These are phyloP conservation scores for Characodon lateralis DNA, from an alignment of 2,797 vertebrate genomes.

Conservation along the genomic window DNA sequence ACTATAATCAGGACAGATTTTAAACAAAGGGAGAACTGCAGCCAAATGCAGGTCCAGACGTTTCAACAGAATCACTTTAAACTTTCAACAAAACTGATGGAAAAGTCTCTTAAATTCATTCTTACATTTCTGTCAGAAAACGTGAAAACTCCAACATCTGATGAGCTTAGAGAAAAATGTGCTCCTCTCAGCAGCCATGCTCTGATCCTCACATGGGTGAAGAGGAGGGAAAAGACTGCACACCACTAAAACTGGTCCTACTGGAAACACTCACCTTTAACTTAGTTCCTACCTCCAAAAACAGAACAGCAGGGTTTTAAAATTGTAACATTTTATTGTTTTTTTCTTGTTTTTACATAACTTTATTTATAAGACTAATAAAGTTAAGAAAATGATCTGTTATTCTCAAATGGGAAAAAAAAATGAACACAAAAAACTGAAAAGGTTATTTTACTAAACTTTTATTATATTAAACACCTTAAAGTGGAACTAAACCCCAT, in stretches of 20 bases:
- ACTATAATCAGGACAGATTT: neutral
- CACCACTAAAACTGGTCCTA: constrained; percentile 34
- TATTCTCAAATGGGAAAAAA: too few relatives aligned
- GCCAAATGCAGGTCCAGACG: constrained; percentile 3
- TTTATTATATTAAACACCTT: too few relatives aligned
- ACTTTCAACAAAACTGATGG: neutral
- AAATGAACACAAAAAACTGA: too few relatives aligned
- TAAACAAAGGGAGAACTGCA: neutral
- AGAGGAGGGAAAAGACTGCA: constrained; percentile 14
- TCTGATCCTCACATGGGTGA: constrained; percentile 36
- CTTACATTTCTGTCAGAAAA: constrained; percentile 44
- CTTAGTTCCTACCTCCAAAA: constrained; percentile 62
- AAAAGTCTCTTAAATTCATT: neutral
- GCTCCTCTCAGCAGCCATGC: constrained; percentile 41
- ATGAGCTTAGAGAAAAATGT: neutral
- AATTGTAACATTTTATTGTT: neutral
- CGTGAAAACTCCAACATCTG: constrained; percentile 8
- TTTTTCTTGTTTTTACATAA: neutral
- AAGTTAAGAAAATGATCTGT: neutral
- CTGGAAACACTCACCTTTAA: constrained; percentile 32
- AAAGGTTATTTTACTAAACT: too few relatives aligned
- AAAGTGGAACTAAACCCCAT: too few relatives aligned
- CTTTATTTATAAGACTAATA: neutral
- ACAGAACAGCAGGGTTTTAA: neutral
- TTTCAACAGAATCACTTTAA: neutral